Conservation (phyloP, 2,888 invertebrate genomes). For the Zhuqinia jingwanae region DNA sequence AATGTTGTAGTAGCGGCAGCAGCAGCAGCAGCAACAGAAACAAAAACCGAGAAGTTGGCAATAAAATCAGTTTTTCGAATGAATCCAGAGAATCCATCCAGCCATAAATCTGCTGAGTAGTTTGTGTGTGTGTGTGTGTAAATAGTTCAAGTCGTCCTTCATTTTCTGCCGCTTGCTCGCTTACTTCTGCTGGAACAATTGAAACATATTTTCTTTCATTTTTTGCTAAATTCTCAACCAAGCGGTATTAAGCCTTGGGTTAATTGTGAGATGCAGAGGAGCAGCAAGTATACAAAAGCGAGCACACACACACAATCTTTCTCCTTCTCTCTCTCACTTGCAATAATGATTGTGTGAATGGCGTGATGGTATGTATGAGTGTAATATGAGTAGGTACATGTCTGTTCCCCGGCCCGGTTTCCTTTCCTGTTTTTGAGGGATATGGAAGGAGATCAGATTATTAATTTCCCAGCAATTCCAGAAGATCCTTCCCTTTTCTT, state of each 20-base stretch:
- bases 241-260: too few species aligned
- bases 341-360: neutral
- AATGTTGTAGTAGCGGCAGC: too few species aligned
- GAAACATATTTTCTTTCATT: slow-evolving; percentile 65
- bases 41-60: slow-evolving; percentile 1
- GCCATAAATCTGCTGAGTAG: slow-evolving; percentile 50
- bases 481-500: neutral
- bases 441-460: slow-evolving; percentile 31
- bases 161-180: neutral
- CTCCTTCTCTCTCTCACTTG: neutral
- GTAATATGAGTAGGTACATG: slow-evolving; percentile 2
- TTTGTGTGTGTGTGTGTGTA: too few species aligned
- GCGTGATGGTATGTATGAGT: neutral
- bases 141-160: slow-evolving; percentile 45
- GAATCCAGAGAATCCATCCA: slow-evolving; percentile 14
- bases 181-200: slow-evolving; percentile 45
- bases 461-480: slow-evolving; percentile 39
- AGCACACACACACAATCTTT: too few species aligned
- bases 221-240: slow-evolving; percentile 47
- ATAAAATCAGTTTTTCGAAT: slow-evolving; percentile 3
- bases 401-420: neutral
- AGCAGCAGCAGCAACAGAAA: too few species aligned
- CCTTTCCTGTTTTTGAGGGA: neutral
- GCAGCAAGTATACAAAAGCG: too few species aligned
- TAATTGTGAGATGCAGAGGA: too few species aligned